These are phyloP conservation scores for Canis aureus DNA, from an alignment of 2,113 vertebrate species.

Conservation along the genomic window DNA sequence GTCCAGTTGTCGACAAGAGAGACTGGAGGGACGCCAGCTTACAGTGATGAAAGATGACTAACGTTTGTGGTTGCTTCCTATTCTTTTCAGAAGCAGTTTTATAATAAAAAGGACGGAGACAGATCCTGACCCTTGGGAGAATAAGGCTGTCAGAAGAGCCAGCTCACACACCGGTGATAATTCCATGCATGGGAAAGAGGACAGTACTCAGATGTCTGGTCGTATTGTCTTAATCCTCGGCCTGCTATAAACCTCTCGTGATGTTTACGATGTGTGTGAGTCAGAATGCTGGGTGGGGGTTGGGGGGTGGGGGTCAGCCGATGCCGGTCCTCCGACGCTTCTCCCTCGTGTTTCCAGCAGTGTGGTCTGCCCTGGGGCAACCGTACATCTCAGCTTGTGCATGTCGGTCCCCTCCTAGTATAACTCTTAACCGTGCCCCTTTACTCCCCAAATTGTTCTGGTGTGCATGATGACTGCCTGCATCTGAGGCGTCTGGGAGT, in stretches of 20 bases:
- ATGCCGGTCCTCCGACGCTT: rapidly evolving
- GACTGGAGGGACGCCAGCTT: rapidly evolving
- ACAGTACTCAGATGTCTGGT: rapidly evolving
- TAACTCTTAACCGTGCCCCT: rapidly evolving
- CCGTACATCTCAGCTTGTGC: rapidly evolving
- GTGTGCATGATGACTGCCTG: rapidly evolving
- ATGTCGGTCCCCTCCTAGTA: rapidly evolving
- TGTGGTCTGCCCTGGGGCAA: rapidly evolving
- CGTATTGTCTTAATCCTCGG: background rate
- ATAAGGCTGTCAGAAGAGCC: background rate
- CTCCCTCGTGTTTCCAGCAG: rapidly evolving
- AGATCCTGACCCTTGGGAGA: background rate
- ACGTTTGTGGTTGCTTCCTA: background rate
- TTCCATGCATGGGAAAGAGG: rapidly evolving
- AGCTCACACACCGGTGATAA: rapidly evolving
- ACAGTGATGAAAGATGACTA: background rate
- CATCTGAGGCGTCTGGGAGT: rapidly evolving
- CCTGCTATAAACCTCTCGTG: rapidly evolving
- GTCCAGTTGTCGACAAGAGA: background rate
- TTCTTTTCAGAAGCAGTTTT: background rate
- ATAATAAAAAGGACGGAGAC: background rate
- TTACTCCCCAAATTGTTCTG: background rate
- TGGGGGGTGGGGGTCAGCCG: rapidly evolving
- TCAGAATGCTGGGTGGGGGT: background rate
- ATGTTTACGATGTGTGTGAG: rapidly evolving